Evolutionary conservation across 92 coral and sea anemone species (phyloP), one percentile per base, ranked within the genome.

Genomic region (Palythoa grandiflora): DNA sequence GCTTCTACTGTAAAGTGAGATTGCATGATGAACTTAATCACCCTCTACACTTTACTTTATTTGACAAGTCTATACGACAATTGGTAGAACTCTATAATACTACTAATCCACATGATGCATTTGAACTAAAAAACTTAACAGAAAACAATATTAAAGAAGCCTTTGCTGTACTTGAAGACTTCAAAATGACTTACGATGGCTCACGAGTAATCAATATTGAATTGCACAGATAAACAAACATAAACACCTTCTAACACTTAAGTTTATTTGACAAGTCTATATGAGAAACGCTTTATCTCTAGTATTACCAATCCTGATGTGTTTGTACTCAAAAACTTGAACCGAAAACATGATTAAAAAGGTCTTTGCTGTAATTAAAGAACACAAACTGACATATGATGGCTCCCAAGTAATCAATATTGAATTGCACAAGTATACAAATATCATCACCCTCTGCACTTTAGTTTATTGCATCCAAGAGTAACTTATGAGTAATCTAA

Each of bases 1-100:
- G 84, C 84, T 66, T 78, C 63, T 78, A 78, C 84, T 78, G 84
- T 78, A 78, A 78, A 40, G 84, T 78, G 63, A 60, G 63, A 66
- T 53, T 78, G 38, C 84, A 78, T 52, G 38, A 78, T 78, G 70
- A 78, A 47, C 84, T 53, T 47, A 52, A 78, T 36, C 57, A 37
- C 63, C 57, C 57, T 60, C 84, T 78, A 38, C 70, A 78, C 54
- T 78, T 78, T 48, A 78, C 84, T 78, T 66, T 78, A 38, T 78
- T 78, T 78, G 84, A 78, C 84, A 78, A 53, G 17, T 52, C 39
- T 60, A 78, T 78, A 78, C 39, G 77, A 57, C 63, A 83, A 68
- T n/a, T 83, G 63, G 74, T 68, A 35, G 77, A 61, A 53, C 74
- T 83, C 21, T 83, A 39, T 52, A 37, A 83, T 68, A 83, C 87